Conservation (phyloP, 1,140 invertebrate genomes). For the Latrodectus geometricus region DNA sequence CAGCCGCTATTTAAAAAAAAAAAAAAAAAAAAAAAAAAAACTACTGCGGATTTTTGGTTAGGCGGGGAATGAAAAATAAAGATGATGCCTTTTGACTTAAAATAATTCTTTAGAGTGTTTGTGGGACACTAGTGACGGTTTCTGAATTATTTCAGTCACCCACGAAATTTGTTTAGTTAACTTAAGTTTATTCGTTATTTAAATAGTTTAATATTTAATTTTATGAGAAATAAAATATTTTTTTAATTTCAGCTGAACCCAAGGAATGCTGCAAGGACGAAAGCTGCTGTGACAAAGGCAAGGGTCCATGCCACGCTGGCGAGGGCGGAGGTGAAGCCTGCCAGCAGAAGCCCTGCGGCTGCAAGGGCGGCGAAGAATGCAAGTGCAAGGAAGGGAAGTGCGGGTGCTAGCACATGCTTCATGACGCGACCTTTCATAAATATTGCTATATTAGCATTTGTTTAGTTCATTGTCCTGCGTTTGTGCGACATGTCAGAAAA, state of each 20-base stretch:
- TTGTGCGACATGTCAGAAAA: too few relatives aligned
- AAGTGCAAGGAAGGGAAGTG: constrained; percentile 46
- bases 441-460: constrained; percentile 2
- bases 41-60: too few relatives aligned
- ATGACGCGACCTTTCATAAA: background rate
- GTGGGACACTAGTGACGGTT: too few relatives aligned
- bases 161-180: too few relatives aligned
- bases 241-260: constrained; percentile 42
- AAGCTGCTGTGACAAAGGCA: constrained; percentile 28
- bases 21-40: too few relatives aligned
- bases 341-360: constrained; percentile 39
- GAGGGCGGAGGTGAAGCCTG: constrained; percentile 12
- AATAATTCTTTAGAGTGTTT: too few relatives aligned
- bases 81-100: too few relatives aligned
- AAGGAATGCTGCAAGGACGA: constrained; percentile 37
- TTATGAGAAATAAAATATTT: background rate
- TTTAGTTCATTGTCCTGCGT: too few relatives aligned
- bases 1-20: too few relatives aligned
- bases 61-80: too few relatives aligned
- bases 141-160: too few relatives aligned
- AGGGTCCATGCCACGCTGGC: constrained; percentile 34
- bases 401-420: constrained; percentile 16
- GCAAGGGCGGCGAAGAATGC: constrained; percentile 47
- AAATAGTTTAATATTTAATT: background rate
- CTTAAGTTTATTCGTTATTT: too few relatives aligned